Base-by-base conservation (phyloP, 2,113 vertebrate genomes). In the Calyptomena viridis region DNA sequence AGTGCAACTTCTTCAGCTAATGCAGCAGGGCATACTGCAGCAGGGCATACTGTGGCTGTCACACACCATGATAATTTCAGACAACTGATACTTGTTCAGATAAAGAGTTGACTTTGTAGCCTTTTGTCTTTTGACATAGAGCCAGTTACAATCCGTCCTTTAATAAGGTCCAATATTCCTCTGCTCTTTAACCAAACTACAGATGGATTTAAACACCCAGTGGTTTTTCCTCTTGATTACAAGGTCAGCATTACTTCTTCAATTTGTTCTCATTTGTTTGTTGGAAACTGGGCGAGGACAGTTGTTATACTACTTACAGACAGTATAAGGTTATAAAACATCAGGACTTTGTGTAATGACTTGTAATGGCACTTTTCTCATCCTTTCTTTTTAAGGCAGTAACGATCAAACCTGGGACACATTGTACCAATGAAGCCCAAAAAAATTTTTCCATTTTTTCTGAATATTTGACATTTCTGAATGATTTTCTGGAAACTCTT, bases 11-110 rank as follows among this genome's bases (percentile, higher is more conserved):
- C 77, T 58, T 8, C 23, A 42, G 19, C 20, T 72, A 52, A 19
- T 3, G 8, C 28, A 59, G 35, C 1, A 3, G 33, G 30, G 13
- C 22, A n/a, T n/a, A n/a, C n/a, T 3, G 8, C 28, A 59, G 35
- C 1, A 3, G 33, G 30, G 13, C 37, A 3, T 39, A 21, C 71
- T 37, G 24, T 22, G 47, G 42, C 13, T 1, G 0, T 56, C 63
- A 75, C 30, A 46, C 60, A 18, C 14, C 1, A 0, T 8, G 28
- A 2, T 72, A 37, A 24, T n/a, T 81, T 89, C 20, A 11, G 58
- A 50, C 83, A 18, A 42, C 6, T 8, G 16, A 46, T 33, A 18
- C 28, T 4, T 25, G 37, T 60, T 87, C 71, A 89, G 81, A 47
- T 47, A 84, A 63, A 39, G 69, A 49, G 5, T n/a, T 66, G 56